These are phyloP conservation scores for Drosophila sordidula DNA, from an alignment of 2,888 invertebrate species.

Conservation along the genomic window DNA sequence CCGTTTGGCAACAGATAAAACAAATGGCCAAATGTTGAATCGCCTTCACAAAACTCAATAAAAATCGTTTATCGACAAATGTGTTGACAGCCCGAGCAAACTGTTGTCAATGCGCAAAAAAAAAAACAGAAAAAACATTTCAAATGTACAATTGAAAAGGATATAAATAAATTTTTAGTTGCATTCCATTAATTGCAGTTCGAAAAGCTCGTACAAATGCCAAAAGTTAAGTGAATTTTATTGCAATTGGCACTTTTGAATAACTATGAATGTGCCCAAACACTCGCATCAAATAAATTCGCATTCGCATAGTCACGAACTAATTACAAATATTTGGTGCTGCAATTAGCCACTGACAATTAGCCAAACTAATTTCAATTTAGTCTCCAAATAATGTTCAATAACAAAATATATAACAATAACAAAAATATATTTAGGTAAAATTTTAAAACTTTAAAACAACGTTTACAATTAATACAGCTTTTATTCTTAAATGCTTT, in stretches of 20 bases:
- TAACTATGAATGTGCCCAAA: constrained; percentile 33
- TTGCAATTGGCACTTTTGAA: constrained; percentile 41
- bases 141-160: constrained; percentile 13
- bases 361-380: constrained; percentile 45
- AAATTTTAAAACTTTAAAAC: neutral
- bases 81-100: constrained; percentile 48
- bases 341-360: constrained; percentile 41
- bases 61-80: constrained; percentile 41
- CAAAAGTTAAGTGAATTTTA: constrained; percentile 58
- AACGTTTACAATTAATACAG: neutral
- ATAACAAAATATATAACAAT: constrained; percentile 8
- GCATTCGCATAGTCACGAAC: constrained; percentile 30
- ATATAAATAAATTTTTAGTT: constrained; percentile 42
- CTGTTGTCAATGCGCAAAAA: constrained; percentile 31
- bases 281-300: constrained; percentile 24
- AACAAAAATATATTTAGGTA: constrained; percentile 1
- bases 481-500: neutral
- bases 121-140: constrained; percentile 17
- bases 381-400: neutral
- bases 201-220: constrained; percentile 52
- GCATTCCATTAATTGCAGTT: constrained; percentile 58
- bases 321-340: constrained; percentile 60
- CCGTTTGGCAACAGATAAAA: constrained; percentile 44
- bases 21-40: constrained; percentile 42
- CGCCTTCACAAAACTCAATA: constrained; percentile 57